Conservation (phyloP, 2,113 vertebrate genomes). For the Saguinus imperator region DNA sequence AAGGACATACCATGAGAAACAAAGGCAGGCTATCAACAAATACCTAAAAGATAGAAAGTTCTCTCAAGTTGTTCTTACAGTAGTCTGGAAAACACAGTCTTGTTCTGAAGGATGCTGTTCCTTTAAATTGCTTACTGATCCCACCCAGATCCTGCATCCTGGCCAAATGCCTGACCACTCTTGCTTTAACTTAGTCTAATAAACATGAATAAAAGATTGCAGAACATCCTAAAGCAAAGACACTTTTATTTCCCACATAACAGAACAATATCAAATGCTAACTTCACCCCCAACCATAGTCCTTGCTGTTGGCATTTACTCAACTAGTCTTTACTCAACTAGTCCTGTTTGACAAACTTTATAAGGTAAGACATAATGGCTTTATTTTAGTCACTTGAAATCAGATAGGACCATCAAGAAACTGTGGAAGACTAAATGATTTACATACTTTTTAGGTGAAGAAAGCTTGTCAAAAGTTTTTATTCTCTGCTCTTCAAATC, state of each 20-base stretch:
- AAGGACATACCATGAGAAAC: not conserved
- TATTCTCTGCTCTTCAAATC: not conserved
- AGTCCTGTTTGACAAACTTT: conserved; percentile 56
- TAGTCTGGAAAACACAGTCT: not conserved
- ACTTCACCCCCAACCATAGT: not conserved
- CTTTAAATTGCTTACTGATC: conserved; percentile 79
- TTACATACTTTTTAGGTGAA: not conserved
- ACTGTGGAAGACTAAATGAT: not conserved
- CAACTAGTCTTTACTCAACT: conserved; percentile 23
- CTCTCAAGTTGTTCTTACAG: not conserved
- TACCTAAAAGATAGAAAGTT: conserved; percentile 2
- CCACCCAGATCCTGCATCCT: conserved; percentile 71
- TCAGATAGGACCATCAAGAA: not conserved
- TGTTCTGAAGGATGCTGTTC: conserved; percentile 54
- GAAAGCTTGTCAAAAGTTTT: not conserved
- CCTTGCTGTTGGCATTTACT: conserved; percentile 54
- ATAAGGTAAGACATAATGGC: conserved; percentile 74
- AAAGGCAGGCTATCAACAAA: conserved; percentile 6
- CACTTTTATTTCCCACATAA: conserved; percentile 55
- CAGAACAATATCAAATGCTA: conserved; percentile 39
- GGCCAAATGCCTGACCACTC: conserved; percentile 78
- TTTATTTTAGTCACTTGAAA: conserved; percentile 53
- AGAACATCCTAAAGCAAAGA: conserved; percentile 69
- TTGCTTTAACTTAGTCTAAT: conserved; percentile 73
- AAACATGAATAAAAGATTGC: conserved; percentile 66